Percentiles rank a stretch among this genome's conserved stretches.
These are phyloP conservation scores for Orius insidiosus DNA, from an alignment of 1,140 invertebrate species.

Conservation along the genomic window DNA sequence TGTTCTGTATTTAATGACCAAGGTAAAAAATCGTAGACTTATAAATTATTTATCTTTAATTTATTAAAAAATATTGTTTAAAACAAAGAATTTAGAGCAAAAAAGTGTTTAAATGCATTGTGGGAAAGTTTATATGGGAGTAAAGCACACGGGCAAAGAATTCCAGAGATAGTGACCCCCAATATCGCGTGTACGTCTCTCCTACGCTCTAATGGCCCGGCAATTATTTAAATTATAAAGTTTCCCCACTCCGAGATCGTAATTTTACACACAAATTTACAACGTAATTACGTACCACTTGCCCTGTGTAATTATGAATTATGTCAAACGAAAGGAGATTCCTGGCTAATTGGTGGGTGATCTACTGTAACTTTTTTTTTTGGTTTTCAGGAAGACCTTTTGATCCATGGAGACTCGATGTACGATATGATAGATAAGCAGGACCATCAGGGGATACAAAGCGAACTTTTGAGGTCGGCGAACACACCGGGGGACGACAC, in stretches of 20 bases:
- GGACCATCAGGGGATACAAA: slow-evolving; percentile 89
- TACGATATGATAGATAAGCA: slow-evolving; percentile 99
- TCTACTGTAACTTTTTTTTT: slow-evolving; percentile 10
- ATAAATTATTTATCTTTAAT: too few species aligned
- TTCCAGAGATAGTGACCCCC: too few species aligned
- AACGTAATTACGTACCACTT: background rate
- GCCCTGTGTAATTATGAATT: background rate
- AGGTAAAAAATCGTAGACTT: too few species aligned
- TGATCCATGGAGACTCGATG: slow-evolving; percentile 96
- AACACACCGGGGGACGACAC: slow-evolving; percentile 44
- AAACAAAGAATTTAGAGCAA: too few species aligned
- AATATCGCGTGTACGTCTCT: too few species aligned
- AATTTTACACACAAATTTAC: slow-evolving; percentile 6
- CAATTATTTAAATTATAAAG: slow-evolving; percentile 10
- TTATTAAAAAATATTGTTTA: too few species aligned
- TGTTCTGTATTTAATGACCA: too few species aligned
- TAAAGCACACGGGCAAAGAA: too few species aligned
- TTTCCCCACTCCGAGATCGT: slow-evolving; percentile 1
- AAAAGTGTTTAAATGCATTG: too few species aligned
- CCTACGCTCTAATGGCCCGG: background rate
- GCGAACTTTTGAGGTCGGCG: slow-evolving; percentile 63
- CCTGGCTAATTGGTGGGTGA: slow-evolving; percentile 1
- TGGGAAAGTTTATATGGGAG: too few species aligned
- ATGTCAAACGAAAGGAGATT: slow-evolving; percentile 1
- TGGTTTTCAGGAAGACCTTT: slow-evolving; percentile 82